Evolutionary conservation across 1,140 invertebrate genomes (phyloP).

Genomic region (Sinella curviseta): DNA sequence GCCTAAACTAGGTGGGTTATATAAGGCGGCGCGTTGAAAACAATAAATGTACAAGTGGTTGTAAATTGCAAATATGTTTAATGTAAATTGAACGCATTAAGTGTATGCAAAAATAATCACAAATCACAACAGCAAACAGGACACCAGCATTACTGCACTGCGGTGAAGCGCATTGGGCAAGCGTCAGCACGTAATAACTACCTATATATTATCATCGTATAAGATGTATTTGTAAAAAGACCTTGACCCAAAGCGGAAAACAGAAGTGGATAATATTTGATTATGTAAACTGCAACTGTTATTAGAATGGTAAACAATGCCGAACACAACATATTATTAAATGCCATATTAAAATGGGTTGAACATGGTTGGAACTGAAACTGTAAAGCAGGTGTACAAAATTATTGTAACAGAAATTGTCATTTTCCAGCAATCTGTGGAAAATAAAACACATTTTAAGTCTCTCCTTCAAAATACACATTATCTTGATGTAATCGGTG

Average conservation of each 20-base stretch:
- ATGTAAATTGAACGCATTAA: no score
- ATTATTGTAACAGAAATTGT: background rate
- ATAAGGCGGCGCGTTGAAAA: no score
- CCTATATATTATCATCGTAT: background rate
- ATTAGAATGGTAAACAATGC: background rate
- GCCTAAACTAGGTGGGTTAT: no score
- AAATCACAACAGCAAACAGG: background rate
- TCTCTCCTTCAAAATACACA: no score
- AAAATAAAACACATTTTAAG: no score
- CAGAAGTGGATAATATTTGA: background rate
- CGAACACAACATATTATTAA: no score
- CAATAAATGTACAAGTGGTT: background rate
- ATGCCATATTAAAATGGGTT: no score
- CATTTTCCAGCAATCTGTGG: background rate
- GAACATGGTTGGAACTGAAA: background rate
- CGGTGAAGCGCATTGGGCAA: background rate
- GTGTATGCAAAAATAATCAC: no score
- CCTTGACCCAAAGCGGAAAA: background rate
- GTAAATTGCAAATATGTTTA: background rate
- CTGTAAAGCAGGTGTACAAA: background rate
- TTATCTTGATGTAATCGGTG: no score
- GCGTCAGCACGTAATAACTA: background rate
- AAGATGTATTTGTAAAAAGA: background rate
- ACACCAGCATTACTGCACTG: background rate
- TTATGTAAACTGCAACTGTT: background rate